Conservation (phyloP, 2,888 invertebrate genomes). For the Ophion ellenae region DNA sequence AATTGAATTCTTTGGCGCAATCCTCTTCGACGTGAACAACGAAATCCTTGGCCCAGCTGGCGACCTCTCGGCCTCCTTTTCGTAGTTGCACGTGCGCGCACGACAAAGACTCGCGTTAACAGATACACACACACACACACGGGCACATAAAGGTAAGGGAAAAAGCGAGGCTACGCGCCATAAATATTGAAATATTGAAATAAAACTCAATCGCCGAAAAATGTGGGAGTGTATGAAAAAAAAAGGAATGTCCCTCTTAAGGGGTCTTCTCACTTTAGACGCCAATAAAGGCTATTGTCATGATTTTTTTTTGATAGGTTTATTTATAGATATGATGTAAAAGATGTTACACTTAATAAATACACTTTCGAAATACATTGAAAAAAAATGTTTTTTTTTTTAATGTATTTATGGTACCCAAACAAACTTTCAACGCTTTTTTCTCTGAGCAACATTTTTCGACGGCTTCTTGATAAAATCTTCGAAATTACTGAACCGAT, state of each 20-base stretch:
- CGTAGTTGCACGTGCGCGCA: slow-evolving; percentile 44
- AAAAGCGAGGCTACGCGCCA: slow-evolving; percentile 34
- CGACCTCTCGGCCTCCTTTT: slow-evolving; percentile 59
- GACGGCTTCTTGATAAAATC: too few relatives aligned
- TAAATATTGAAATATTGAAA: slow-evolving; percentile 49
- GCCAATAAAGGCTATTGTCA: too few relatives aligned
- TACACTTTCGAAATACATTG: too few relatives aligned
- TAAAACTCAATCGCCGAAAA: slow-evolving; percentile 14
- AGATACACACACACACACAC: background rate
- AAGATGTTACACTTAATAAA: too few relatives aligned
- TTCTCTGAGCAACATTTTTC: too few relatives aligned
- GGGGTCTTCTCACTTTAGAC: too few relatives aligned
- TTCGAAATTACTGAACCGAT: too few relatives aligned
- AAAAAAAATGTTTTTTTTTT: too few relatives aligned
- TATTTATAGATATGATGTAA: too few relatives aligned
- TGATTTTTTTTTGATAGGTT: too few relatives aligned
- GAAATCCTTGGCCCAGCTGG: slow-evolving; percentile 58
- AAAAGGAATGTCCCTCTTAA: background rate
- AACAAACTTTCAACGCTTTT: too few relatives aligned
- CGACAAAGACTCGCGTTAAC: slow-evolving; percentile 7
- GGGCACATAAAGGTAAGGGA: background rate
- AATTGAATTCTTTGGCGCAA: slow-evolving; percentile 44
- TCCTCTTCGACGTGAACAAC: slow-evolving; percentile 47
- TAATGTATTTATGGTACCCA: too few relatives aligned
- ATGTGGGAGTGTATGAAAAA: background rate